Evolutionary conservation across 2,888 invertebrate species (phyloP), one percentile per base, ranked within the genome.

Genomic region (Archips crataeganus): DNA sequence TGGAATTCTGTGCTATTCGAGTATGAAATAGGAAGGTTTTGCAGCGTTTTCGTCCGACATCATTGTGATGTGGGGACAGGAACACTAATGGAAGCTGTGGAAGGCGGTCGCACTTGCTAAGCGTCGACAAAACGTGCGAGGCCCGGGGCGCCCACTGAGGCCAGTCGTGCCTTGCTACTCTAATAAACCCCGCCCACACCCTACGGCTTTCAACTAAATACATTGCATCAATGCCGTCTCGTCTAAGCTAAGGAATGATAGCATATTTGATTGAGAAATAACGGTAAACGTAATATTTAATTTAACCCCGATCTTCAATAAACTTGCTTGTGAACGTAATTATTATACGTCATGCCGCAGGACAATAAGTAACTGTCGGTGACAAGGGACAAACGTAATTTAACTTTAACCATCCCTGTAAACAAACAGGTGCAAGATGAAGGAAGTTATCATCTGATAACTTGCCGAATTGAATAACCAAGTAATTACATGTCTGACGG

Each of bases 301-400:
- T n/a, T 47, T 3, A 47, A 3, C 59, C 39, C 47, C 15, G 69
- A 59, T 42, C 71, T 60, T 65, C 61, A 59, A 65, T 69, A 70
- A 71, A 63, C 57, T 66, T 71, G 42, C 65, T 51, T 54, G 76
- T 77, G 79, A 79, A 76, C 77, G 79, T 79, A 83, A 82, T 81
- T 81, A 80, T 81, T 79, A 80, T 79, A 80, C 79, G 77, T 80
- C 79, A 80, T 79, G 78, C 77, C 85, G 82, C 82, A 78, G 78
- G 76, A 83, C 82, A 84, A 79, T 83, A 83, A 85, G 82, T 82
- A 84, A 82, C 75, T 79, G 77, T 54, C 71, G 76, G 75, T 80
- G 80, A 80, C 81, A 80, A 77, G 79, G 80, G 79, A 81, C 77
- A 77, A 77, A 77, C 80, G 70, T 80, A 83, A 86, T 85, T 82